phyloP scores from a whole-genome alignment of 2,888 invertebrate species.

The Cerastis rubricosa region DNA sequence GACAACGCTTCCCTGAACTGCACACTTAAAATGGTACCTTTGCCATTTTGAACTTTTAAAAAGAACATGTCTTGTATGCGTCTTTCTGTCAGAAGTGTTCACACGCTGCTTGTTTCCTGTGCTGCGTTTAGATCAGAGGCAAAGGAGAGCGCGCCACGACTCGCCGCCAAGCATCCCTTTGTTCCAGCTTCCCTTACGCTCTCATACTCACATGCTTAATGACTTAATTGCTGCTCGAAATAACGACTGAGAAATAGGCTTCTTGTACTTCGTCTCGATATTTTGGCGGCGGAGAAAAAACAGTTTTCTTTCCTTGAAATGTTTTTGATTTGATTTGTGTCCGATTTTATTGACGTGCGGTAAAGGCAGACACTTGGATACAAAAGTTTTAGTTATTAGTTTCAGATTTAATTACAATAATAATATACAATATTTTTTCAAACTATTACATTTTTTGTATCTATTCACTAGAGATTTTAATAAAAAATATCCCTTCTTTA shows the following conservation, averaged over 20 bases:
- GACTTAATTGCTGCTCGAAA: constrained; percentile 66
- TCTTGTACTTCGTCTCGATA: constrained; percentile 33
- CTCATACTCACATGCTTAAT: constrained; percentile 59
- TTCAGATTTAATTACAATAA: background rate
- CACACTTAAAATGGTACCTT: background rate
- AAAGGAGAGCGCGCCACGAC: constrained; percentile 24
- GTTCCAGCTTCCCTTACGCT: constrained; percentile 46
- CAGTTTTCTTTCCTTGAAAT: constrained; percentile 10
- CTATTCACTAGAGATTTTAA: constrained; percentile 4
- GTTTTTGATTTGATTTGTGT: constrained; percentile 13
- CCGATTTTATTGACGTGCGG: constrained; percentile 20
- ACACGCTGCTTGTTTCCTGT: constrained; percentile 25
- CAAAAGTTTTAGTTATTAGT: constrained; percentile 32
- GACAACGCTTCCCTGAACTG: too few species aligned
- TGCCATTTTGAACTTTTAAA: background rate
- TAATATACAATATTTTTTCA: background rate
- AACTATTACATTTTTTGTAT: too few species aligned
- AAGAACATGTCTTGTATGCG: background rate
- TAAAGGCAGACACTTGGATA: constrained; percentile 7
- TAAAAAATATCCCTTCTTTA: constrained; percentile 11
- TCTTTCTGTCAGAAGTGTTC: constrained; percentile 11
- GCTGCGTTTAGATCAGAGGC: constrained; percentile 43
- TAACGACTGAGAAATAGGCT: constrained; percentile 55
- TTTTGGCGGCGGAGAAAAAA: constrained; percentile 23
- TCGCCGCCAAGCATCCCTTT: constrained; percentile 58